Conservation (phyloP, 2,888 invertebrate genomes). For the Drosophila pseudotalamancana region DNA sequence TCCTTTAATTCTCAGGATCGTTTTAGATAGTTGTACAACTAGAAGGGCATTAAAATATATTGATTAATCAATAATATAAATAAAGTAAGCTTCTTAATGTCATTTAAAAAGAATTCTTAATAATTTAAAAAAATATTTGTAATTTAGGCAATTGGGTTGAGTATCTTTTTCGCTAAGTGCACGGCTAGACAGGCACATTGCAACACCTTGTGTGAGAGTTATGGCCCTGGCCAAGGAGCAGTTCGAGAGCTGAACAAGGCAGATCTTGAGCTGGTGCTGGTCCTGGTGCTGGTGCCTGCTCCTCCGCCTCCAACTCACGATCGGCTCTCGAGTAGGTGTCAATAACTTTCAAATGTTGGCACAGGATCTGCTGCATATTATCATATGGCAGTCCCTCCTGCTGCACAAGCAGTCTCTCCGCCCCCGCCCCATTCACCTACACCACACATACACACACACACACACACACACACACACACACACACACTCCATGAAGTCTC, state of each 20-base stretch:
- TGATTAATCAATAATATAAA: no score
- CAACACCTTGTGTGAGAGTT: conserved; percentile 64
- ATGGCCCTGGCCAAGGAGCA: conserved; percentile 21
- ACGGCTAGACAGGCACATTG: conserved; percentile 32
- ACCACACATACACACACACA: no score
- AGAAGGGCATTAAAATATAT: no score
- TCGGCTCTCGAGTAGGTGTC: conserved; percentile 65
- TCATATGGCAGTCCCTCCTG: conserved; percentile 42
- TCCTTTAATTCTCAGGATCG: no score
- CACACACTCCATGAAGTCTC: not conserved
- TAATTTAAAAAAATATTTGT: no score
- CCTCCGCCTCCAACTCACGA: conserved; percentile 55
- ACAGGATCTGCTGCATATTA: conserved; percentile 61
- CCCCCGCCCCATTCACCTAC: no score
- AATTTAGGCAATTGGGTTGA: not conserved
- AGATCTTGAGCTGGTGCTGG: conserved; percentile 20
- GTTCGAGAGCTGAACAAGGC: not conserved
- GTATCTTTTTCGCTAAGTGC: conserved; percentile 6
- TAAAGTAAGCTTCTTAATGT: not conserved
- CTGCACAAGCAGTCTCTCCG: not conserved
- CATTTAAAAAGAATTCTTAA: no score
- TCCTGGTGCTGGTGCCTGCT: not conserved
- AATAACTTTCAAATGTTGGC: conserved; percentile 74
- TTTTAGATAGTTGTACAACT: no score
- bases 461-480: no score